Conservation (phyloP, 2,113 vertebrate genomes). For the Hylia prasina region DNA sequence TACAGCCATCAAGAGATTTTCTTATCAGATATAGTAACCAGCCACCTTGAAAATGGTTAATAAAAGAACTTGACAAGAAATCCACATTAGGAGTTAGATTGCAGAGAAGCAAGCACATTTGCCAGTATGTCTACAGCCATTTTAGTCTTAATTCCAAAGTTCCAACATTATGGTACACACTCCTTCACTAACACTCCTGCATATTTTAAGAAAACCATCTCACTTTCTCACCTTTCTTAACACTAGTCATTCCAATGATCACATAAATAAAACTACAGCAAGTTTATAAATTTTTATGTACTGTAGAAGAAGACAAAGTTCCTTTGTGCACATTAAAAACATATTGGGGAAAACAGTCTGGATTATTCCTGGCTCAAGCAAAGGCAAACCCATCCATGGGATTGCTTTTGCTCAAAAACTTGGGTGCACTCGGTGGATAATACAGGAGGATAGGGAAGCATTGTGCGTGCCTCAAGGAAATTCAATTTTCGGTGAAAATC, state of each 20-base stretch:
- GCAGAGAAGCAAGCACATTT: background rate
- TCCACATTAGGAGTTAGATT: background rate
- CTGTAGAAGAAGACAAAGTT: background rate
- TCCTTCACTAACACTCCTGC: background rate
- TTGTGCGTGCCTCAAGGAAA: background rate
- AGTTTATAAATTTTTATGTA: background rate
- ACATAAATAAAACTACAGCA: background rate
- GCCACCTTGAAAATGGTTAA: background rate
- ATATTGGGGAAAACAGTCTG: background rate
- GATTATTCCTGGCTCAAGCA: background rate
- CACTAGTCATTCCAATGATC: background rate
- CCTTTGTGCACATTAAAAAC: background rate
- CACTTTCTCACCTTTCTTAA: background rate
- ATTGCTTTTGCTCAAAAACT: background rate
- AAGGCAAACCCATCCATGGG: background rate
- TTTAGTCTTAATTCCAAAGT: background rate
- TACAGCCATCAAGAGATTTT: background rate
- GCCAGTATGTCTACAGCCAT: background rate
- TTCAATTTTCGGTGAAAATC: background rate
- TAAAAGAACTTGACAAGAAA: slow-evolving; percentile 13
- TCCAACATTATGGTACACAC: background rate
- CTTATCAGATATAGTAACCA: background rate
- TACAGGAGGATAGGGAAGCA: background rate
- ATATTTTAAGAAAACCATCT: background rate
- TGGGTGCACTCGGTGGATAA: background rate